Percentiles rank a stretch among this genome's conserved stretches.
Conservation (phyloP, 2,797 vertebrate species). For the Onychomys arenicola region DNA sequence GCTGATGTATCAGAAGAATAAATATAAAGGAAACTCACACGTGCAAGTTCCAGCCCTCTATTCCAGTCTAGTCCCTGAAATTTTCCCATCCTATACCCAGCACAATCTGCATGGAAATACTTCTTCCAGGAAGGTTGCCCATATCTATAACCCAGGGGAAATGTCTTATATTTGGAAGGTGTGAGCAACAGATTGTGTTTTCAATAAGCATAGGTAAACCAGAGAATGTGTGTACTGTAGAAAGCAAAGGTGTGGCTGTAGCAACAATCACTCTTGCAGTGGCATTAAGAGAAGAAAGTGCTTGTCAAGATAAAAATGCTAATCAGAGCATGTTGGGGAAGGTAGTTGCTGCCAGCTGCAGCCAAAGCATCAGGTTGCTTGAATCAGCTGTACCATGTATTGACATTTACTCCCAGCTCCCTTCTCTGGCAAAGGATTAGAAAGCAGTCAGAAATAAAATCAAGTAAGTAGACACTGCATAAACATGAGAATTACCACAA, state of each 20-base stretch:
- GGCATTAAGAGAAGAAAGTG: constrained; percentile 85
- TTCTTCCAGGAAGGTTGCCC: constrained; percentile 13
- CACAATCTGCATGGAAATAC: constrained; percentile 42
- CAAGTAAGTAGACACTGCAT: not conserved
- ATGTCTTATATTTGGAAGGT: constrained; percentile 49
- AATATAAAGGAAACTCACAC: not conserved
- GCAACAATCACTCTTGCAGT: constrained; percentile 84
- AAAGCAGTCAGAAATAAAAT: constrained; percentile 48
- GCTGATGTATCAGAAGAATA: not conserved
- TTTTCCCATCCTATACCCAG: constrained; percentile 32
- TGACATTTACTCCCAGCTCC: constrained; percentile 64
- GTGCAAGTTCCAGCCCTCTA: not conserved
- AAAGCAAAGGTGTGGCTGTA: constrained; percentile 79
- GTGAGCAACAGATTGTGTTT: constrained; percentile 78
- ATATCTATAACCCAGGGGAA: constrained; percentile 39
- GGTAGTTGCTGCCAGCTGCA: constrained; percentile 83
- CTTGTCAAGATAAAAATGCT: constrained; percentile 88
- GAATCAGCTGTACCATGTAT: constrained; percentile 75
- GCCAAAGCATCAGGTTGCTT: constrained; percentile 68
- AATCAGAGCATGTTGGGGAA: constrained; percentile 85
- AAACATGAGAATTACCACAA: not conserved
- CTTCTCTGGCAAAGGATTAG: constrained; percentile 52
- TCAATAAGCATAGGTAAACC: constrained; percentile 75
- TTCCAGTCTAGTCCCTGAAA: not conserved
- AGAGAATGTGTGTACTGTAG: constrained; percentile 65